Base-by-base conservation (phyloP, 2,888 invertebrate genomes). In the Octodonta nipae region DNA sequence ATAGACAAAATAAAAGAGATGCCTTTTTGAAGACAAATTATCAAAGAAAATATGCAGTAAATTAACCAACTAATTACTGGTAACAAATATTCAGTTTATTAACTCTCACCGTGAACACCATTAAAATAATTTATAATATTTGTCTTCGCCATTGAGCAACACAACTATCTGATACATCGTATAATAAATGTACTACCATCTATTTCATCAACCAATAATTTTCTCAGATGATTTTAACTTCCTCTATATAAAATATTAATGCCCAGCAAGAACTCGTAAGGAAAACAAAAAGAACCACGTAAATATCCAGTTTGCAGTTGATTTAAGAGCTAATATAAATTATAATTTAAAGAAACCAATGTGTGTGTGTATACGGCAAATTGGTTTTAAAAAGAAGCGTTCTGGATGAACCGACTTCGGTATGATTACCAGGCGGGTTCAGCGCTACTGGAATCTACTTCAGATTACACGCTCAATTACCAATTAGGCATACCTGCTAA, bases 401-500 rank as follows among this genome's bases (percentile, higher is more conserved):
- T 13, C 34, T 36, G 29, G 36, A 28, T 32, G 38, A 24, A 32
- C 30, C 14, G 14, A 16, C 22, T 45, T 45, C 42, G 40, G 35
- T 22, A n/a, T 22, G 3, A 22, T 22, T 11, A 11, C 11, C 36
- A 45, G 49, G 52, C 49, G 49, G 47, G 35, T 34, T 41, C 37
- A 30, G 32, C 30, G 51, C 51, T 52, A 51, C 51, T 44, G 51
- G 46, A 48, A 46, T 49, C 41, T 44, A 44, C 44, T 43, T 46
- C 44, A 40, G 45, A 50, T 53, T 52, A 51, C 46, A 49, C 43
- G 47, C 43, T 49, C 49, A 45, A 50, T 53, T 52, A 52, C 51
- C 53, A 53, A 54, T 54, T 52, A 53, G 50, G 46, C 43, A 43
- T 50, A 46, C 46, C 51, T 47, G 50, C 46, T 49, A 49, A 49